Percentiles rank a stretch among this genome's conserved stretches.
phyloP scores from a whole-genome alignment of 2,797 vertebrate species.

The Dipus sagitta region DNA sequence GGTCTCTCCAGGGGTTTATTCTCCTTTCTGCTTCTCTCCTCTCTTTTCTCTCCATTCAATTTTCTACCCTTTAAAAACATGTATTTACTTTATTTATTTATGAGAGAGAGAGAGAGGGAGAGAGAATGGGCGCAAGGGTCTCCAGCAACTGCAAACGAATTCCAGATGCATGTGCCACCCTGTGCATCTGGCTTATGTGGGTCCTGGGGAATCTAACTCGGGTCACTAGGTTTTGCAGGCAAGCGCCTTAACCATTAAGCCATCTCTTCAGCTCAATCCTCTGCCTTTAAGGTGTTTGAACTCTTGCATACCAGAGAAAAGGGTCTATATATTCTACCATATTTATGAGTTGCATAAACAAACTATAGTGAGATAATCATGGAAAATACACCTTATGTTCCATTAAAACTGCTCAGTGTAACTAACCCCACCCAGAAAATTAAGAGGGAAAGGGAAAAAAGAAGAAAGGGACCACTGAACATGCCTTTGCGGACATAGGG shows the following conservation, averaged over 20 bases:
- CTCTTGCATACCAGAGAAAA: constrained; percentile 74
- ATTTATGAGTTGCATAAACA: constrained; percentile 81
- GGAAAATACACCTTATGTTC: constrained; percentile 74
- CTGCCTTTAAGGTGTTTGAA: constrained; percentile 71
- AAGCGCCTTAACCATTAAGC: too few species aligned
- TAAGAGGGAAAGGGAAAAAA: background rate
- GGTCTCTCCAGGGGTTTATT: too few species aligned
- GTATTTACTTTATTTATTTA: too few species aligned
- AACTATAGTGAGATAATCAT: constrained; percentile 74
- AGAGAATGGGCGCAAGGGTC: too few species aligned
- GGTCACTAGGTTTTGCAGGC: too few species aligned
- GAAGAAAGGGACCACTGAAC: background rate
- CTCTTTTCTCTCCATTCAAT: background rate
- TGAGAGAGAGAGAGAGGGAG: too few species aligned
- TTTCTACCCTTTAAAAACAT: constrained; percentile 54
- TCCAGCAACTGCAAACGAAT: too few species aligned
- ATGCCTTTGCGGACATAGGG: background rate
- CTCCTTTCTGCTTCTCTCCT: too few species aligned
- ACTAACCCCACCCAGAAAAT: constrained; percentile 40
- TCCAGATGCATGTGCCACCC: too few species aligned
- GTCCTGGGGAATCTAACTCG: too few species aligned
- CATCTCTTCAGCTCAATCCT: background rate
- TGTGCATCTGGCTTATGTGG: too few species aligned
- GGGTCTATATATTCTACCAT: constrained; percentile 62
- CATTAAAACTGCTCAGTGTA: constrained; percentile 73